Evolutionary conservation across 2,113 vertebrate species (phyloP).

Genomic region (Emydocephalus ijimae): DNA sequence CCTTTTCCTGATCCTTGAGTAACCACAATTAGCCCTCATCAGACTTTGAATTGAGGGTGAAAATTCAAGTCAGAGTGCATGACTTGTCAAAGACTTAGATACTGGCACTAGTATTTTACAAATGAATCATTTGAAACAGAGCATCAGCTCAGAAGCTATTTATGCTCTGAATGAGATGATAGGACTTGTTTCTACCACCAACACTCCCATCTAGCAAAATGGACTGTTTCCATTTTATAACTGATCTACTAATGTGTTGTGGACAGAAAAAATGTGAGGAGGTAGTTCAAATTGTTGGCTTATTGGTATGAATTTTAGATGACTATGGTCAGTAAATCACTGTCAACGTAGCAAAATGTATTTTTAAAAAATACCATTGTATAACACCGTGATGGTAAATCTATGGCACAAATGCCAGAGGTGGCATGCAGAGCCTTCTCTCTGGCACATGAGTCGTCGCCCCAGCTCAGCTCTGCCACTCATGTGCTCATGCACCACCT

Average conservation of each 20-base stretch:
- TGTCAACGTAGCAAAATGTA: not conserved
- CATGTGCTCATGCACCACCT: too few species aligned
- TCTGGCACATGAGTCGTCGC: too few species aligned
- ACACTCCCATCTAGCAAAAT: not conserved
- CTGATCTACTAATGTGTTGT: not conserved
- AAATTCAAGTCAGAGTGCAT: not conserved
- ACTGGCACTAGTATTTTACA: not conserved
- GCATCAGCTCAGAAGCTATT: not conserved
- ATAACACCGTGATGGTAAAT: too few species aligned
- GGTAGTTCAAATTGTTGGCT: not conserved
- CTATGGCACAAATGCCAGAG: too few species aligned
- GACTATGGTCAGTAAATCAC: not conserved
- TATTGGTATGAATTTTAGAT: not conserved
- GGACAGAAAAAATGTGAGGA: not conserved
- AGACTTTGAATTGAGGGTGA: not conserved
- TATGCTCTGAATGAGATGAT: not conserved
- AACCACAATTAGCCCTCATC: not conserved
- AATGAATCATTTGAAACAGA: not conserved
- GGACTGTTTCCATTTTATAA: not conserved
- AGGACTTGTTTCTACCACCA: not conserved
- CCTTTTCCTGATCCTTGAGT: constrained; percentile 1
- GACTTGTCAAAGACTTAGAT: not conserved
- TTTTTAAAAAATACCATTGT: not conserved
- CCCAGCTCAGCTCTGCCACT: too few species aligned
- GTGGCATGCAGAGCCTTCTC: too few species aligned